Evolutionary conservation across 2,797 vertebrate genomes (phyloP).

Genomic region (Epinephelus malabaricus): DNA sequence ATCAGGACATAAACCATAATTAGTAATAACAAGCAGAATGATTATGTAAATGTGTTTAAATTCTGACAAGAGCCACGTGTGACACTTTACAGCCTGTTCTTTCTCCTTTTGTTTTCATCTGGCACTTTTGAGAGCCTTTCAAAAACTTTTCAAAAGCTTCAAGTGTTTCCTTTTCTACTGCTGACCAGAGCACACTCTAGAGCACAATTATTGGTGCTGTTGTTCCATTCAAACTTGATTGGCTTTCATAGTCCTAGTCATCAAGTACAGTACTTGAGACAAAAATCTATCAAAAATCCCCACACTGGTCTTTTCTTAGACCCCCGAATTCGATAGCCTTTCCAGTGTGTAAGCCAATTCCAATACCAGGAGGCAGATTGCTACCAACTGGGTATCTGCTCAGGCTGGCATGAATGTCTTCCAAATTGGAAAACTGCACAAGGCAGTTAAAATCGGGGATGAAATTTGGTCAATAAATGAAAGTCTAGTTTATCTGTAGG

Average conservation of each 20-base stretch:
- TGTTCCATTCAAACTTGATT: constrained; percentile 5
- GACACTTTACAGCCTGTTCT: not conserved
- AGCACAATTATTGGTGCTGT: not conserved
- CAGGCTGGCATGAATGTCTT: constrained; percentile 19
- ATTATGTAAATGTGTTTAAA: not conserved
- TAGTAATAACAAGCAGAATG: not conserved
- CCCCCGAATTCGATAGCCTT: not conserved
- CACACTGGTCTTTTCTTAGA: constrained; percentile 5
- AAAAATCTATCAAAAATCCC: not conserved
- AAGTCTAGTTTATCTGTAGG: constrained; percentile 34
- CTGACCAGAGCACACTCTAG: not conserved
- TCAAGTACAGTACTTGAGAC: not conserved
- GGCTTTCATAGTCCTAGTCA: not conserved
- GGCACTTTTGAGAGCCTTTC: too few relatives aligned
- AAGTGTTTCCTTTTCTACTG: not conserved
- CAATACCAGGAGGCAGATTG: constrained; percentile 42
- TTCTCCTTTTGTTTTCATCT: too few relatives aligned
- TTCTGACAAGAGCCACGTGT: not conserved
- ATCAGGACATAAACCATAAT: not conserved
- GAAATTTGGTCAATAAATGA: constrained; percentile 22
- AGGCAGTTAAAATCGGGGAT: constrained; percentile 21
- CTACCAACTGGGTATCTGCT: constrained; percentile 54
- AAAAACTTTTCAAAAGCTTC: constrained; percentile 6
- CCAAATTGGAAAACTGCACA: constrained; percentile 36
- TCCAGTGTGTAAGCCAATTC: constrained; percentile 1